Base-by-base conservation (phyloP, 64 coral and sea anemone species). In the Dendrophyllia cribrosa region DNA sequence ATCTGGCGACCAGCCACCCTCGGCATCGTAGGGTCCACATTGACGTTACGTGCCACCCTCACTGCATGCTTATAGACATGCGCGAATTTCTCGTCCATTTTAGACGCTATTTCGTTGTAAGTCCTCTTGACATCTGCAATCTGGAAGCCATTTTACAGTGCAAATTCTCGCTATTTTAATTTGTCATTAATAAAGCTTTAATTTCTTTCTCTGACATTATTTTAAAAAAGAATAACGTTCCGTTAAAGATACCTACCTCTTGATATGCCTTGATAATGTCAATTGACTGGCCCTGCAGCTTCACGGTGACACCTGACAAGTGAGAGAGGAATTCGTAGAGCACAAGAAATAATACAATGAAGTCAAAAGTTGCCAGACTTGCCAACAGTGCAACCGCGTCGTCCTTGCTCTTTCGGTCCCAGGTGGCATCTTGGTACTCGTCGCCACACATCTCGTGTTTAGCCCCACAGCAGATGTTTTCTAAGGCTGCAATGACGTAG, bases 371-470 rank as follows among this genome's bases (percentile, higher is more conserved):
- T 58, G 93, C 63, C 50, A 95, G 68, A 58, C 80, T 76, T 75
- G 47, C 93, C 87, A 95, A 86, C 56, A 95, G 74, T 45, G 93
- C 86, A 26, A 34, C 68, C 65, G 93, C 93, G 14, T 95, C 87
- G 70, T 85, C 79, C 80, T 86, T 95, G 61, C 87, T 95, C 87
- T 90, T 95, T 26, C 75, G 77, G 83, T 95, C 70, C 79, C 93
- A 95, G 14, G 56, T 15, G 11, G 71, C 79, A 86, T 77, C 48
- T 66, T 86, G 78, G 67, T 77, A 95, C 34, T 75, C 68, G 23
- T 90, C 72, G 63, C 55, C 87, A 76, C 70, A 59, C 69, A 56
- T 44, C 80, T 95, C 80, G 71, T 70, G 60, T 59, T 90, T 90
- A 45, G 93, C 87, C 55, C 87, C 78, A 83, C 66, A 85, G 19